A percentile compares a stretch with the other conserved stretches of the same genome.
Evolutionary conservation across 2,113 vertebrate genomes (phyloP).

Genomic region (Caretta caretta): DNA sequence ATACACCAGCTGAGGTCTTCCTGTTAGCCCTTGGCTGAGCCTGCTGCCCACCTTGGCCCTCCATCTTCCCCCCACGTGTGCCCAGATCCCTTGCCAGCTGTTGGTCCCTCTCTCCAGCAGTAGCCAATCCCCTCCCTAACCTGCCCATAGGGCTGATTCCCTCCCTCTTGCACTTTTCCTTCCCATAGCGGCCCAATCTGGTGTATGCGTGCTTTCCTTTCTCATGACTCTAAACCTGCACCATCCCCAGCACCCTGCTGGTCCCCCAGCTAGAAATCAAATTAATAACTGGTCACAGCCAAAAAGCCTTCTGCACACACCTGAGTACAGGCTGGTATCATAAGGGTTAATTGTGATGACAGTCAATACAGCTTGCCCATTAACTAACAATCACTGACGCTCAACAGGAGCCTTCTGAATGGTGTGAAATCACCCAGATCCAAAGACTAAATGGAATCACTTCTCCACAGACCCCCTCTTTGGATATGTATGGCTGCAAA

Average conservation of each 20-base stretch:
- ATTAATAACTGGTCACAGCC: accelerated
- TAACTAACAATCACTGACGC: not conserved
- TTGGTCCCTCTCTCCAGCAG: not conserved
- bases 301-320: not conserved
- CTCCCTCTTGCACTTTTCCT: not conserved
- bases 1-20: not conserved
- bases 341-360: not conserved
- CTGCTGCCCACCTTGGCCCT: not conserved
- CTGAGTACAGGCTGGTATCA: not conserved
- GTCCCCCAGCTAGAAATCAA: accelerated
- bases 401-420: not conserved
- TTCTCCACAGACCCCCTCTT: accelerated
- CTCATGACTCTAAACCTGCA: not conserved
- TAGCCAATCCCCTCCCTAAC: not conserved
- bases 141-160: accelerated
- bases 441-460: not conserved
- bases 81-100: not conserved
- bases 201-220: not conserved
- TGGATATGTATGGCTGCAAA: not conserved
- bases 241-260: not conserved
- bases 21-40: not conserved
- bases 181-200: not conserved
- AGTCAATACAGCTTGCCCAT: not conserved
- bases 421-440: not conserved
- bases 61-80: not conserved